Conservation (phyloP, 2,113 vertebrate genomes). For the Sturnira hondurensis region DNA sequence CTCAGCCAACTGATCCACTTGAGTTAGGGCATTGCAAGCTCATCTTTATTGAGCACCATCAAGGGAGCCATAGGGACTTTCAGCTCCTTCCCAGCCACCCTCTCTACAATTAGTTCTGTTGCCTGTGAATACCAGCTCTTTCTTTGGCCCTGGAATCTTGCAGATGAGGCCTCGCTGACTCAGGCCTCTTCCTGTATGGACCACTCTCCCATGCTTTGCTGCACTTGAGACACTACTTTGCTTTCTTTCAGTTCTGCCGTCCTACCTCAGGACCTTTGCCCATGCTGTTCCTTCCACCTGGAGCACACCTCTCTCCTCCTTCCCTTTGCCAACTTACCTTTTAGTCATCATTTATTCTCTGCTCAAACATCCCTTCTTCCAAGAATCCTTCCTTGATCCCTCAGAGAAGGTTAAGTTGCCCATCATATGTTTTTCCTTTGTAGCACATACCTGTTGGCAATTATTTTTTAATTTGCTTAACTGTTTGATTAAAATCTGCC, state of each 20-base stretch:
- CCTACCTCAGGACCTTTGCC: background rate
- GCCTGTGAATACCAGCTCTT: background rate
- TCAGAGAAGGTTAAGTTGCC: background rate
- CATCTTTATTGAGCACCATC: background rate
- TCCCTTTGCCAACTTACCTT: background rate
- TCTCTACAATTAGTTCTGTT: background rate
- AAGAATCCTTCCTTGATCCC: background rate
- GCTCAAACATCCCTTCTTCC: background rate
- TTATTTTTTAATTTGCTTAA: constrained; percentile 2
- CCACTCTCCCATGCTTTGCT: background rate
- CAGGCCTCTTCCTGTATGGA: background rate
- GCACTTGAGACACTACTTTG: background rate
- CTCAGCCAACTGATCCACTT: too few relatives aligned
- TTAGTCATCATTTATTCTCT: background rate
- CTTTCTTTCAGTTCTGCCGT: background rate
- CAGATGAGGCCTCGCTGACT: background rate
- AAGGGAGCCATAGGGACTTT: background rate
- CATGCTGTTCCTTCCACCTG: background rate
- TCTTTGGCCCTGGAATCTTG: background rate
- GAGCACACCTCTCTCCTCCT: background rate
- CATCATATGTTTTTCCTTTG: constrained; percentile 2
- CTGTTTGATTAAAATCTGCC: constrained; percentile 13
- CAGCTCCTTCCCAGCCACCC: background rate
- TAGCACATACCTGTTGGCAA: background rate
- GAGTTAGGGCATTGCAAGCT: background rate